Evolutionary conservation across 1,140 invertebrate species (phyloP).

Genomic region (Linepithema humile): DNA sequence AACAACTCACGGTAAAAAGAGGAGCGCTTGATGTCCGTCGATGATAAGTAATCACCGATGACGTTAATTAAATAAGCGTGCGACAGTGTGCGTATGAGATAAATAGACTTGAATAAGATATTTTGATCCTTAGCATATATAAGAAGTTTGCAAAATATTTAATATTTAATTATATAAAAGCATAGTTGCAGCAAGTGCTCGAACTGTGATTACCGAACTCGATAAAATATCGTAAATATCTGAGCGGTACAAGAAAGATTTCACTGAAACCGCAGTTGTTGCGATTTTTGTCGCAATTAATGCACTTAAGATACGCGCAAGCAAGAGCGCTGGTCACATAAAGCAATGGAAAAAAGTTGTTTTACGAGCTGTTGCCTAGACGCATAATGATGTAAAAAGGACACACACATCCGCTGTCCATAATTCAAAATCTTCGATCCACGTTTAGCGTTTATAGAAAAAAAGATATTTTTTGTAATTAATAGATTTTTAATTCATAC

Average conservation of each 20-base stretch:
- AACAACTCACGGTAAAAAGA: constrained; percentile 14
- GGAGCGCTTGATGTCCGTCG: background rate
- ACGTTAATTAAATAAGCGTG: constrained; percentile 48
- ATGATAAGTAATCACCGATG: constrained; percentile 44
- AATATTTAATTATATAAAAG: constrained; percentile 17
- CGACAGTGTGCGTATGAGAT: background rate
- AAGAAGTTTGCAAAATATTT: background rate
- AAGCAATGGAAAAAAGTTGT: background rate
- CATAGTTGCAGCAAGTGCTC: background rate
- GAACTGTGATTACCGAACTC: background rate
- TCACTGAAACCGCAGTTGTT: background rate
- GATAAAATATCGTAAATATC: constrained; percentile 1
- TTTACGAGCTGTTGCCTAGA: background rate
- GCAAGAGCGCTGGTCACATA: background rate
- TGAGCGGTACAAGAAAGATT: constrained; percentile 7
- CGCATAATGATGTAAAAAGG: background rate
- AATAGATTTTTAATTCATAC: background rate
- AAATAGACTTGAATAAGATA: background rate
- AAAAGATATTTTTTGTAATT: background rate
- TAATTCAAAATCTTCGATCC: background rate
- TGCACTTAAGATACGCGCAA: background rate
- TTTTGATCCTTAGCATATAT: background rate
- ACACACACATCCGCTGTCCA: background rate
- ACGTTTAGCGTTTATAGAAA: background rate
- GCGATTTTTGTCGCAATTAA: constrained; percentile 23